Base-by-base conservation (phyloP, 2,888 invertebrate genomes). In the Auanema freiburgensis region DNA sequence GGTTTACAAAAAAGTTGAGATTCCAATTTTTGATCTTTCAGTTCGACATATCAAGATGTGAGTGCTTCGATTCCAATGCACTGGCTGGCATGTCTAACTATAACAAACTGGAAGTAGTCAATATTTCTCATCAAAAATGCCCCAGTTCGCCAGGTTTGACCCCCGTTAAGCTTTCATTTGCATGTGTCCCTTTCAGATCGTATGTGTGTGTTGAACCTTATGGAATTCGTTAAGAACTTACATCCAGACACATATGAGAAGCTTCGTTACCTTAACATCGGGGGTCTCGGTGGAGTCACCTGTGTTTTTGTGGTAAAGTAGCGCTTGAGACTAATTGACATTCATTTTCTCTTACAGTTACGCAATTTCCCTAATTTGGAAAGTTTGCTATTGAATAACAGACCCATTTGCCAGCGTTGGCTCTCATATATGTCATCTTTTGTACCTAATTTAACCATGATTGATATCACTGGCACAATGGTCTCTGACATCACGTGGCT, bases 391-490 rank as follows among this genome's bases (percentile, higher is more conserved):
- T 57, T 72, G 21, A 60, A 67, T 10, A 63, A 65, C 23, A 44
- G 72, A 42, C 56, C 62, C 6, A 10, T 62, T 12, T 49, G 41
- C 50, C 33, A 57, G 25, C 16, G 23, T 33, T 57, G 25, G 40
- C 33, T 62, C 21, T n/a, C n/a, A n/a, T 33, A 18, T n/a, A 44
- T 44, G 18, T 16, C 33, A 18, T 21, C 42, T 8, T 41, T 41
- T n/a, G 16, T 70, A 5, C 44, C 49, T 18, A 40, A 63, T 12
- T 62, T 75, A 1, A 57, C 57, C 4, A 67, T 60, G 51, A 54
- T 75, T 21, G 75, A 75, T 49, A 71, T 75, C 56, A 72, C 75
- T 1, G 69, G 67, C 51, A 67, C 71, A 0, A 56, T 46, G 12
- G 59, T 75, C n/a, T 67, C 68, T 16, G 73, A 75, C 52, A 67